phyloP scores from a whole-genome alignment of 2,113 vertebrate species.

The Ginglymostoma cirratum region DNA sequence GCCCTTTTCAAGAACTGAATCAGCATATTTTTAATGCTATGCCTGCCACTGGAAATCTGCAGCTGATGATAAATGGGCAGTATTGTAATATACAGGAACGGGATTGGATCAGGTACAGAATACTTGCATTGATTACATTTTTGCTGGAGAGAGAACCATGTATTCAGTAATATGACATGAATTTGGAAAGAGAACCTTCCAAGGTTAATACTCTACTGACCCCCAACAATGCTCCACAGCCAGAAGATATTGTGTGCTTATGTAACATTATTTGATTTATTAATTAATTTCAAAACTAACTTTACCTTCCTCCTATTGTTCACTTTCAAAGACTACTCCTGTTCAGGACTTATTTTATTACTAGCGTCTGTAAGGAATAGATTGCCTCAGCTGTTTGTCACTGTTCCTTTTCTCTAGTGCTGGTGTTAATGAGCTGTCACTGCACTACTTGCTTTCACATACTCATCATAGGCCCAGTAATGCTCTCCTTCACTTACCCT shows the following conservation, averaged over 20 bases:
- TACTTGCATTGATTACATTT: not conserved
- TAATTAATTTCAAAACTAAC: not conserved
- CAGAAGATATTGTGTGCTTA: not conserved
- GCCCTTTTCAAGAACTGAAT: not conserved
- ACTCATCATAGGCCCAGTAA: not conserved
- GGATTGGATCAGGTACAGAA: not conserved
- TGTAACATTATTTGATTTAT: not conserved
- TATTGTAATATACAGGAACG: not conserved
- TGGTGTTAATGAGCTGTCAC: not conserved
- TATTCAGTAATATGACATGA: not conserved
- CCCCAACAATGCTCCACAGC: not conserved
- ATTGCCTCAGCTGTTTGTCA: not conserved
- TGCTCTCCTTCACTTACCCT: constrained; percentile 60
- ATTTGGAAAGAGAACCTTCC: not conserved
- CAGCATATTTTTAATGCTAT: not conserved
- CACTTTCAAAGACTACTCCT: too few relatives aligned
- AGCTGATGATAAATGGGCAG: not conserved
- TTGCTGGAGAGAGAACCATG: not conserved
- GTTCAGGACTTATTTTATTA: not conserved
- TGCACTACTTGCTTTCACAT: not conserved
- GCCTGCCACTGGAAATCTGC: not conserved
- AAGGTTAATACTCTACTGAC: not conserved
- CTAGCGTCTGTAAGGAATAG: not conserved
- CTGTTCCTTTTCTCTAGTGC: not conserved
- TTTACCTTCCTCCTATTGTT: not conserved